A percentile compares a stretch with the other conserved stretches of the same genome.
Conservation (phyloP, 2,113 vertebrate genomes). For the Clarias macrocephalus region DNA sequence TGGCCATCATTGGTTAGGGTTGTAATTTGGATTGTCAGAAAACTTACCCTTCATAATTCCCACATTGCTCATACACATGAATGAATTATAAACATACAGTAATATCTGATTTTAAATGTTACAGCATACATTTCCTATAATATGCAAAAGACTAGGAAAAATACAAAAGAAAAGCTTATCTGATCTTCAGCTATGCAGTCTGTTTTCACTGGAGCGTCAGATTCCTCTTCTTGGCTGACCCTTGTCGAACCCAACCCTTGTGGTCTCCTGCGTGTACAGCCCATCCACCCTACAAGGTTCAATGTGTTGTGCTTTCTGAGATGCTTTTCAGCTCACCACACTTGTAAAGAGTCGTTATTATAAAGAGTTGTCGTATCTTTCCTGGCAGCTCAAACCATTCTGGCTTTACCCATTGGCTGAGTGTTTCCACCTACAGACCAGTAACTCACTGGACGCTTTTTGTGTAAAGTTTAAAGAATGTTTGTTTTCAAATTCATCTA, state of each 20-base stretch:
- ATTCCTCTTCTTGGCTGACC: neutral
- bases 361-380: neutral
- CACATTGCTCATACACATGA: neutral
- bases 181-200: neutral
- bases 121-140: neutral
- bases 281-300: neutral
- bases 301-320: neutral
- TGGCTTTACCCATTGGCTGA: neutral
- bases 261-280: neutral
- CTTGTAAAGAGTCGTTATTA: neutral
- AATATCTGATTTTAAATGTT: neutral
- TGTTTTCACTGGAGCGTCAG: neutral
- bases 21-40: neutral
- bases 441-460: neutral
- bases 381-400: neutral
- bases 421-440: neutral
- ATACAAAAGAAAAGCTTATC: neutral
- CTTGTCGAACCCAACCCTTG: neutral
- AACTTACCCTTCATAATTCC: neutral
- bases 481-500: too few species aligned
- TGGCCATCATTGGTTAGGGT: neutral
- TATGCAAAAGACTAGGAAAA: neutral
- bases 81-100: neutral
- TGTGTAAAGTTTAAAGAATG: neutral
- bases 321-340: neutral